Conservation (phyloP, 2,113 vertebrate genomes). For the Xenopus tropicalis region UCB_Xtro_10.0 CM004445.2:51383501-51384000, state of each 20-base stretch:
- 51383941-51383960: too few species aligned
- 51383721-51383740: conserved; percentile 43
- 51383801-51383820: conserved; percentile 31
- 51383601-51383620: conserved; percentile 24
- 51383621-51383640: conserved; percentile 30
- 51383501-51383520: not conserved
- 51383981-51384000: not conserved
- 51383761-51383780: conserved; percentile 20
- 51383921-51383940: too few species aligned
- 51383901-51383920: too few species aligned
- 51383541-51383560: conserved; percentile 2
- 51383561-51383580: not conserved
- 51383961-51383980: not conserved
- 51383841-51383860: too few species aligned
- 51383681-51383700: conserved; percentile 28
- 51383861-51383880: too few species aligned
- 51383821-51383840: conserved; percentile 14
- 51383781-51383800: conserved; percentile 3
- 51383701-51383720: conserved; percentile 35
- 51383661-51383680: conserved; percentile 41
- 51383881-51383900: conserved; percentile 5
- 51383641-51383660: conserved; percentile 38
- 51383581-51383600: conserved; percentile 25
- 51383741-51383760: conserved; percentile 31
- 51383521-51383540: not conserved